These are phyloP conservation scores for Diplosoma virens DNA, from an alignment of 23 tunicate genomes.

Conservation along the genomic window DNA sequence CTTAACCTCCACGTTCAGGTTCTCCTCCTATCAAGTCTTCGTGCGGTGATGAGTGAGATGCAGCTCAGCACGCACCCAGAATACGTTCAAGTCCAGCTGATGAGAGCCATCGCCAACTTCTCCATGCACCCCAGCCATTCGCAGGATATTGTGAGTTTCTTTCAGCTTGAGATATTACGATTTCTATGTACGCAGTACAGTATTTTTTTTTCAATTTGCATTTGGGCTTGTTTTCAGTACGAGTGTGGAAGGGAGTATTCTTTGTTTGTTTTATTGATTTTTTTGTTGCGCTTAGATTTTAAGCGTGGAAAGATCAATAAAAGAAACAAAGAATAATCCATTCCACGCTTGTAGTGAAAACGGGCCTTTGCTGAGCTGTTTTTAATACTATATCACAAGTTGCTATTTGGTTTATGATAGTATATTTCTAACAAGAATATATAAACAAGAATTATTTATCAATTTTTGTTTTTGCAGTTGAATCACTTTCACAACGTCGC, in stretches of 20 bases:
- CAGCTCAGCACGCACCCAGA: constrained; percentile 31
- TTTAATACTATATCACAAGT: no score
- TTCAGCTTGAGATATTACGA: not conserved
- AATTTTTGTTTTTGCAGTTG: constrained; percentile 27
- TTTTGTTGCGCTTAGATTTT: no score
- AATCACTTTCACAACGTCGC: constrained; percentile 16
- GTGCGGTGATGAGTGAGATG: constrained; percentile 44
- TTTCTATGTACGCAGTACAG: not conserved
- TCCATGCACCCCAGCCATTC: constrained; percentile 51
- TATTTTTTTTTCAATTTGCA: not conserved
- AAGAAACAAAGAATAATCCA: no score
- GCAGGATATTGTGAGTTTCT: constrained; percentile 34
- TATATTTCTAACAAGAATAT: not conserved
- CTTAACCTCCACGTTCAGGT: no score
- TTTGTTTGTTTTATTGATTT: no score
- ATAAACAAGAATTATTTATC: no score
- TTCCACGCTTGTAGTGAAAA: no score
- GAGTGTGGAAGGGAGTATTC: no score
- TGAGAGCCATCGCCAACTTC: constrained; percentile 67
- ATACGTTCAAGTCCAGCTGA: constrained; percentile 48
- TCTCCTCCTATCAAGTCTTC: constrained; percentile 45
- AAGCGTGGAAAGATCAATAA: no score
- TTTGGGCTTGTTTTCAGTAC: no score
- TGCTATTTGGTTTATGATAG: not conserved
- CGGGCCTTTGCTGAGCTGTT: no score